These are phyloP conservation scores for Athalia rosae DNA, from an alignment of 2,888 invertebrate genomes.

Conservation along the genomic window DNA sequence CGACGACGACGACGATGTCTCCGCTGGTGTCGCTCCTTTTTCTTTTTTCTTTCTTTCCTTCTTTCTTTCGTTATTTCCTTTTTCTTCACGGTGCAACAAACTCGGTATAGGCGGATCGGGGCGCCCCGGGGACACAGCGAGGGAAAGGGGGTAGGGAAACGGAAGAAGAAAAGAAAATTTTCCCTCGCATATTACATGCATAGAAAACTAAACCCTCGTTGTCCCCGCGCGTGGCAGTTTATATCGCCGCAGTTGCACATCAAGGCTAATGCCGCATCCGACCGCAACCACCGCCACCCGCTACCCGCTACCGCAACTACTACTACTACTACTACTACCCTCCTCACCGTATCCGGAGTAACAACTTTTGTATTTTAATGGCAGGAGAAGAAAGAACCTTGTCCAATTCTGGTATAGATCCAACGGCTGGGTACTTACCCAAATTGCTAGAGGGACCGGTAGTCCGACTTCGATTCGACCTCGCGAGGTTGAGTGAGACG, in stretches of 20 bases:
- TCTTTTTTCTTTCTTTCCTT: too few relatives aligned
- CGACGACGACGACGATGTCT: not conserved
- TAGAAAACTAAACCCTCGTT: too few relatives aligned
- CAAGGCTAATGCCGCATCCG: too few relatives aligned
- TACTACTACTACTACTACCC: constrained; percentile 21
- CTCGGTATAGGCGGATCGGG: too few relatives aligned
- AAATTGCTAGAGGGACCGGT: constrained; percentile 32
- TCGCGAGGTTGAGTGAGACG: not conserved
- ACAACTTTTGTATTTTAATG: constrained; percentile 44
- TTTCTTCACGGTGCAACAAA: too few relatives aligned
- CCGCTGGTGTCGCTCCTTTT: constrained; percentile 10
- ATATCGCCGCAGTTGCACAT: too few relatives aligned
- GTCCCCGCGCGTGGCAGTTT: too few relatives aligned
- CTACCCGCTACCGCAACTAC: too few relatives aligned
- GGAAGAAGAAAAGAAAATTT: not conserved
- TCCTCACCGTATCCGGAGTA: constrained; percentile 25
- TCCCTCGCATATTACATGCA: too few relatives aligned
- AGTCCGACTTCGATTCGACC: constrained; percentile 43
- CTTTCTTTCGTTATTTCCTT: too few relatives aligned
- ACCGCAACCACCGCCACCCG: too few relatives aligned
- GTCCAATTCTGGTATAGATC: constrained; percentile 12
- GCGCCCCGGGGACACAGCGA: not conserved
- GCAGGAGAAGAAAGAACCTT: not conserved
- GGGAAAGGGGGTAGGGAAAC: too few relatives aligned
- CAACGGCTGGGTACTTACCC: constrained; percentile 33